Percentiles rank a stretch among this genome's conserved stretches.
These are phyloP conservation scores for Sparus aurata DNA, from an alignment of 2,797 vertebrate genomes.

Conservation along the genomic window DNA sequence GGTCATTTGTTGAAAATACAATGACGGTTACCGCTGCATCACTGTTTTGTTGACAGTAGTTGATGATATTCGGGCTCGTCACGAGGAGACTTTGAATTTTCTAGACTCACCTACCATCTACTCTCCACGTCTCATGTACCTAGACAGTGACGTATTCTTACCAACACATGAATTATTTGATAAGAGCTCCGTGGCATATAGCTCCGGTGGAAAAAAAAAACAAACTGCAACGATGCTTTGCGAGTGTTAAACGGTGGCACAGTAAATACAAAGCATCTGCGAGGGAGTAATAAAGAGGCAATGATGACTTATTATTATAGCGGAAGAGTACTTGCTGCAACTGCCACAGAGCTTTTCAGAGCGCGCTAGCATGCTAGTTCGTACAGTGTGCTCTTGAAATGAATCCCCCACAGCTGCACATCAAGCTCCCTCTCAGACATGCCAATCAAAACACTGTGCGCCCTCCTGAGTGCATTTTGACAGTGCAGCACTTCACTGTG, in stretches of 20 bases:
- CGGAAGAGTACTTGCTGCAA: slow-evolving; percentile 1
- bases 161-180: background rate
- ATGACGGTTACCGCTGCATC: background rate
- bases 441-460: slow-evolving; percentile 44
- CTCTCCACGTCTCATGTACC: background rate
- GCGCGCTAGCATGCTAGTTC: slow-evolving; percentile 25
- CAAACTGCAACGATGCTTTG: slow-evolving; percentile 5
- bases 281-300: slow-evolving; percentile 25
- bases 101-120: background rate
- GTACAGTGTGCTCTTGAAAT: slow-evolving; percentile 34
- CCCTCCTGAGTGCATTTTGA: slow-evolving; percentile 36
- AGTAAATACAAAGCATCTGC: slow-evolving; percentile 17
- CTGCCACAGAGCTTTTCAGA: slow-evolving; percentile 40
- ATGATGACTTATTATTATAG: slow-evolving; percentile 13
- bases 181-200: background rate
- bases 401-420: slow-evolving; percentile 26
- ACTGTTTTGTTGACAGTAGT: background rate
- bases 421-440: slow-evolving; percentile 29
- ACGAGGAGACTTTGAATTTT: background rate
- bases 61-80: background rate
- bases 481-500: slow-evolving; percentile 4
- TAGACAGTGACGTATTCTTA: background rate
- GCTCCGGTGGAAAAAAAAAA: slow-evolving; percentile 18
- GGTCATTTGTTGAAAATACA: slow-evolving; percentile 1
- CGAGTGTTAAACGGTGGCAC: slow-evolving; percentile 26